Conservation (phyloP, 2,797 vertebrate species). For the Sorex maritimensis region DNA sequence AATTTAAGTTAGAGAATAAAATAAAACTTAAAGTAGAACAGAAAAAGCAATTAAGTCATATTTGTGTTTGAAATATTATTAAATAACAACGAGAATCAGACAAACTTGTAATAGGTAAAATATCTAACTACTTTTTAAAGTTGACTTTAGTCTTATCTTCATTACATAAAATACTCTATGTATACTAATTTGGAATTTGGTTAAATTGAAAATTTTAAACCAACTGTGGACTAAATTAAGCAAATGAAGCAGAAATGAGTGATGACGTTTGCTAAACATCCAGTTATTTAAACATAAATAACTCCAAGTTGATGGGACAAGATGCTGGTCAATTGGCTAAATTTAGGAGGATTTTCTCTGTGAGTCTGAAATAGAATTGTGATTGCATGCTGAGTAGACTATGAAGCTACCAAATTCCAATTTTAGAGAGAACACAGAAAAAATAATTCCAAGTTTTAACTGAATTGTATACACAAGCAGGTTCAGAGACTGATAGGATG, state of each 20-base stretch:
- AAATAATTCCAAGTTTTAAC: not conserved
- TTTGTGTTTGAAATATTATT: too few species aligned
- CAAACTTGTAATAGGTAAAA: not conserved
- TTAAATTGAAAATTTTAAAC: not conserved
- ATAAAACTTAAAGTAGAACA: not conserved
- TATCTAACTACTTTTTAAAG: too few species aligned
- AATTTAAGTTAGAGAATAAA: constrained; percentile 32
- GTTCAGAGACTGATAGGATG: not conserved
- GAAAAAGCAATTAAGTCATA: constrained; percentile 5
- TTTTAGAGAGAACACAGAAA: not conserved
- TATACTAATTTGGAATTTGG: not conserved
- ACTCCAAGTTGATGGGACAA: not conserved
- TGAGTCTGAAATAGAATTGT: not conserved
- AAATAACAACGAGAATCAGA: not conserved
- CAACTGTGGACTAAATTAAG: not conserved
- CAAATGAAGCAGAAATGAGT: not conserved
- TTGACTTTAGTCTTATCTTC: not conserved
- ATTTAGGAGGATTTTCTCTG: not conserved
- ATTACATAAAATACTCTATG: not conserved
- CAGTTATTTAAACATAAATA: not conserved
- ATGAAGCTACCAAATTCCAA: not conserved
- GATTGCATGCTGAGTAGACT: not conserved
- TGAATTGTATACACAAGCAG: not conserved
- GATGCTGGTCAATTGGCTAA: not conserved
- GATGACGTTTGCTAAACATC: not conserved